A percentile compares a stretch with the other conserved stretches of the same genome.
These are phyloP conservation scores for Drosophila antonietae DNA, from an alignment of 2,888 invertebrate genomes.

Conservation along the genomic window DNA sequence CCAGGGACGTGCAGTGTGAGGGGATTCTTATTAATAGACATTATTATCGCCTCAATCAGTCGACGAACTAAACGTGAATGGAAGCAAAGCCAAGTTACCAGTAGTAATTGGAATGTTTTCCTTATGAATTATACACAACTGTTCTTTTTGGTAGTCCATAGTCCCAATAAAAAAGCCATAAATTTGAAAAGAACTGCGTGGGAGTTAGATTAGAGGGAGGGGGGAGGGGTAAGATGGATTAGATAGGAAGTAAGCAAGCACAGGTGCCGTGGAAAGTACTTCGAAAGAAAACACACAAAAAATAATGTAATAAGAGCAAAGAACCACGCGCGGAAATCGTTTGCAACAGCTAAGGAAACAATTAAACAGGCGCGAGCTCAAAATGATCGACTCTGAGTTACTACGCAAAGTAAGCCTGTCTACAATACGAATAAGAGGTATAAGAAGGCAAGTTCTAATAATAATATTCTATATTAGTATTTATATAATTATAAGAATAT, in stretches of 20 bases:
- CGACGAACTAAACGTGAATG: constrained; percentile 19
- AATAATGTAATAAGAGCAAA: constrained; percentile 15
- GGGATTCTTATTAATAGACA: constrained; percentile 56
- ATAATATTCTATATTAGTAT: background rate
- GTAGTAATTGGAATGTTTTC: constrained; percentile 40
- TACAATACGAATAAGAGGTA: too few species aligned
- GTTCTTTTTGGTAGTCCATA: constrained; percentile 22
- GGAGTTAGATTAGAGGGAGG: background rate
- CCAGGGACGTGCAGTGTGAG: background rate
- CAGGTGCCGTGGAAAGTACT: constrained; percentile 12
- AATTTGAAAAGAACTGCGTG: constrained; percentile 7
- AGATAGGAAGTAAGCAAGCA: background rate
- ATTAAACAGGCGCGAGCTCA: constrained; percentile 16
- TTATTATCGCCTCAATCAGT: constrained; percentile 66
- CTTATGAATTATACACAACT: constrained; percentile 71
- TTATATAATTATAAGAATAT: background rate
- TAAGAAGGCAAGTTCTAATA: background rate
- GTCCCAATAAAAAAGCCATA: constrained; percentile 42
- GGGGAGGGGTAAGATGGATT: background rate
- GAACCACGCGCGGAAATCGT: constrained; percentile 62
- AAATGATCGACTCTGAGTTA: constrained; percentile 6
- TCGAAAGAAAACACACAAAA: constrained; percentile 2
- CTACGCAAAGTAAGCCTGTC: background rate
- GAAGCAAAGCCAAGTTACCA: constrained; percentile 12
- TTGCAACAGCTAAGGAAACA: constrained; percentile 34